phyloP scores from a whole-genome alignment of 2,797 vertebrate species.

The Serranus cabrilla region DNA sequence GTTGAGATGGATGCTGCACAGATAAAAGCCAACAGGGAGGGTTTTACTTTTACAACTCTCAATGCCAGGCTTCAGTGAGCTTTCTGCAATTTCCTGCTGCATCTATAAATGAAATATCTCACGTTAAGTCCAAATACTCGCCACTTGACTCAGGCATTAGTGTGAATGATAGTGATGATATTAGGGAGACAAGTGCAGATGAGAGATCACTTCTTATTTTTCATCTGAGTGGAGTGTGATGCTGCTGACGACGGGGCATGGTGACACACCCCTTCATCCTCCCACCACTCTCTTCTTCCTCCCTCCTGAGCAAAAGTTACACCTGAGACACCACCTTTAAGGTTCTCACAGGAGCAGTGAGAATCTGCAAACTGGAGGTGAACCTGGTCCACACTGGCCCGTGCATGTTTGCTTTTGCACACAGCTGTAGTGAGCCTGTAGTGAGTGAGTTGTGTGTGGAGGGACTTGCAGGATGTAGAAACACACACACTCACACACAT shows the following conservation, averaged over 20 bases:
- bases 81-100: conserved; percentile 40
- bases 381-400: conserved; percentile 25
- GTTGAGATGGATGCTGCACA: conserved; percentile 79
- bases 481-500: conserved; percentile 23
- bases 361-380: conserved; percentile 32
- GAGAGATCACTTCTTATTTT: conserved; percentile 36
- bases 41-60: conserved; percentile 64
- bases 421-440: conserved; percentile 46
- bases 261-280: conserved; percentile 65
- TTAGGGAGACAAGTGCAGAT: conserved; percentile 18
- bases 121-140: conserved; percentile 17
- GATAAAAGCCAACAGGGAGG: conserved; percentile 75
- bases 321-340: conserved; percentile 47
- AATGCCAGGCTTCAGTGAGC: conserved; percentile 39
- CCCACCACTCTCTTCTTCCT: conserved; percentile 23
- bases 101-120: conserved; percentile 47
- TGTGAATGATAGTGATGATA: conserved; percentile 3
- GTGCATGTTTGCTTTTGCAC: conserved; percentile 14
- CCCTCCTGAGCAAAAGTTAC: conserved; percentile 49
- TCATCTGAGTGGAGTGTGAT: conserved; percentile 30
- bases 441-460: conserved; percentile 36
- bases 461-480: conserved; percentile 43
- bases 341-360: conserved; percentile 12
- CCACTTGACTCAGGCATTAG: conserved; percentile 4
- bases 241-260: conserved; percentile 38